These are phyloP conservation scores for Ganaspis sp. DNA, from an alignment of 1,140 invertebrate genomes.

Conservation along the genomic window DNA sequence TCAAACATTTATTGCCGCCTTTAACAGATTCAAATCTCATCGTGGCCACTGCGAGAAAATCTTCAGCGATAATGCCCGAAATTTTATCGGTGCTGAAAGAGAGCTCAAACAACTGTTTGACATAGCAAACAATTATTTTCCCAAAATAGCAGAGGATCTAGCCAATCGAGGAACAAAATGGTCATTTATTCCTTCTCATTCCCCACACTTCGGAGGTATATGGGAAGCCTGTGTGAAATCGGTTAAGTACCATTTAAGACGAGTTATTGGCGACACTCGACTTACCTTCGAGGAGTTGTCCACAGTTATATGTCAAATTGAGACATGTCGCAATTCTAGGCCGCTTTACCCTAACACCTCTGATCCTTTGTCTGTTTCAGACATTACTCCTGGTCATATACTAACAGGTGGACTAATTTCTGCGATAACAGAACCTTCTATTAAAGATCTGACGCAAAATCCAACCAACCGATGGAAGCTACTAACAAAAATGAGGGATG, in stretches of 20 bases:
- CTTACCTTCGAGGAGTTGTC: neutral
- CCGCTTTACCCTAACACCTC: neutral
- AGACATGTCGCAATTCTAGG: neutral
- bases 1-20: conserved; percentile 56
- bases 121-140: neutral
- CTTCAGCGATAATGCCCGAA: conserved; percentile 64
- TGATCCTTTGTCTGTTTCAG: too few species aligned
- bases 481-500: neutral
- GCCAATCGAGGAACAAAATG: neutral
- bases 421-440: neutral
- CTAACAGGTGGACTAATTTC: neutral
- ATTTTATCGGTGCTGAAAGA: conserved; percentile 44
- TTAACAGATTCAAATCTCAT: conserved; percentile 59
- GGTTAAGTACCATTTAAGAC: neutral
- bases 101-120: neutral
- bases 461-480: neutral
- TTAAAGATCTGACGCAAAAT: neutral
- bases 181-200: conserved; percentile 48
- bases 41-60: conserved; percentile 52
- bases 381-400: neutral
- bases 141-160: neutral
- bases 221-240: neutral
- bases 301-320: neutral
- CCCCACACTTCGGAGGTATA: conserved; percentile 41
- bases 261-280: too few species aligned